Conservation (phyloP, 2,113 vertebrate genomes). For the Heterocephalus glaber region DNA sequence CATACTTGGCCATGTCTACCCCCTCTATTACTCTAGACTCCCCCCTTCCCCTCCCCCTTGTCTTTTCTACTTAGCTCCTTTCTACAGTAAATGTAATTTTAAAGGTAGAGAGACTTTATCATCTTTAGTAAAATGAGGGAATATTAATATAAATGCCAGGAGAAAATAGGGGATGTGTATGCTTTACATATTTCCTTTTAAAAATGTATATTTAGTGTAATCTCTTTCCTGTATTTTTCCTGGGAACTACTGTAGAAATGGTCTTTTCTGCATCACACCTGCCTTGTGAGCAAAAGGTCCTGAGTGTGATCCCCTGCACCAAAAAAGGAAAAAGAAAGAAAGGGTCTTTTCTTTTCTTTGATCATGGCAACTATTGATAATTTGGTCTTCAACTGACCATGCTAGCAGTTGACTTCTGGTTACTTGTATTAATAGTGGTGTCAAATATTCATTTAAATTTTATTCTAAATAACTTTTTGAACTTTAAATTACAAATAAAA, state of each 20-base stretch:
- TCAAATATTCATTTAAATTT: neutral
- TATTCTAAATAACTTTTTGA: neutral
- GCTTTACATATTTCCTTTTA: neutral
- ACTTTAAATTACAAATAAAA: neutral
- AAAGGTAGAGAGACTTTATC: neutral
- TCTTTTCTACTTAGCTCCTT: neutral
- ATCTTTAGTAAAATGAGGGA: neutral
- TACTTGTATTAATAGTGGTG: accelerated
- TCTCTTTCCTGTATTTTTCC: neutral
- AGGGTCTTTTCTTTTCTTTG: neutral
- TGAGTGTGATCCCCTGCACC: no score
- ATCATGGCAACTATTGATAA: accelerated
- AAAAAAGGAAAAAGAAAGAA: no score
- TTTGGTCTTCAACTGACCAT: neutral
- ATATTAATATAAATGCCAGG: neutral
- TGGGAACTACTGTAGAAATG: neutral
- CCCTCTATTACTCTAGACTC: neutral
- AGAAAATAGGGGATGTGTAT: neutral
- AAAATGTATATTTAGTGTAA: neutral
- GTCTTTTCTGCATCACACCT: neutral
- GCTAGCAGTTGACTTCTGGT: neutral
- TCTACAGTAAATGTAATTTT: neutral
- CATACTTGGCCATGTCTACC: neutral
- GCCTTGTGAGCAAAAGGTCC: no score
- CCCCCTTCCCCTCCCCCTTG: no score